Conservation (phyloP, 2,797 vertebrate genomes). For the Enoplosus armatus region DNA sequence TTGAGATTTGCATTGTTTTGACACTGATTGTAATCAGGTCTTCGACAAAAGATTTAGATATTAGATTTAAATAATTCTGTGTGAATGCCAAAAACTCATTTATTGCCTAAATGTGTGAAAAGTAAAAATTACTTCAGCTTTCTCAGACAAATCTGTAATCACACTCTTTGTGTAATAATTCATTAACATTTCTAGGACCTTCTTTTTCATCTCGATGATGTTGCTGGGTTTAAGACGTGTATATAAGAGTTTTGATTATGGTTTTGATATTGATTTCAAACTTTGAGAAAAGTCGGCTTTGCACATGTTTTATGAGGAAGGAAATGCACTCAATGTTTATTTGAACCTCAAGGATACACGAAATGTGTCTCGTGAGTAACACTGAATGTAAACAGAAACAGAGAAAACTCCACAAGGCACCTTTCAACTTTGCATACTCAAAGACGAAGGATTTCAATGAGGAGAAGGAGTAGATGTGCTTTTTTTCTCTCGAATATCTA, state of each 20-base stretch:
- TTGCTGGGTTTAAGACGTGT: too few species aligned
- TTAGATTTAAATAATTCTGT: constrained; percentile 28
- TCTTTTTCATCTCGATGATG: background rate
- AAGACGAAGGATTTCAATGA: background rate
- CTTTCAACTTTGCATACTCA: background rate
- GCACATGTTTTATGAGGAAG: constrained; percentile 12
- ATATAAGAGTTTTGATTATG: too few species aligned
- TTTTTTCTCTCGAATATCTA: too few species aligned
- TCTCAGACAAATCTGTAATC: background rate
- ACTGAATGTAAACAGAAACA: background rate
- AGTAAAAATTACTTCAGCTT: background rate
- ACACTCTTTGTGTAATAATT: constrained; percentile 8
- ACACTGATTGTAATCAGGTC: constrained; percentile 21
- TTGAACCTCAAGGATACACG: background rate
- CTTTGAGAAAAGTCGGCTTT: background rate
- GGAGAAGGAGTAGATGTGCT: too few species aligned
- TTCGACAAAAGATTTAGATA: constrained; percentile 25
- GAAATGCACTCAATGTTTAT: constrained; percentile 7
- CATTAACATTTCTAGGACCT: background rate
- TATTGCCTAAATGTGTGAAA: constrained; percentile 13
- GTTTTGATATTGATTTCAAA: too few species aligned
- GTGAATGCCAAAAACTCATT: background rate
- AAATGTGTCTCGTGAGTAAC: background rate
- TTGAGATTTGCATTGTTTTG: constrained; percentile 20
- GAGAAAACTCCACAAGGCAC: constrained; percentile 1